phyloP scores from a whole-genome alignment of 2,888 invertebrate species.

The Cataglyphis altisquamis region DNA sequence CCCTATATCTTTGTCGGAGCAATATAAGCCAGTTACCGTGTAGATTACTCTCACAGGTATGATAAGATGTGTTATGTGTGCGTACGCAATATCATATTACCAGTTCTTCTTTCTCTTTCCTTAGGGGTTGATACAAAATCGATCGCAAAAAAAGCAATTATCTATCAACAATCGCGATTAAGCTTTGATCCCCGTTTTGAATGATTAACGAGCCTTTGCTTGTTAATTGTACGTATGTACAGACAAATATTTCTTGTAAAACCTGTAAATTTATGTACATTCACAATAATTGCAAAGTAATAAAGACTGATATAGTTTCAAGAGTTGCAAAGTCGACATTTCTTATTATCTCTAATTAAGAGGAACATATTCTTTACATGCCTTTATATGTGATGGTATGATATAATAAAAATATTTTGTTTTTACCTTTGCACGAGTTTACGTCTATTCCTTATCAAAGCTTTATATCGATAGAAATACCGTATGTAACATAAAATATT shows the following conservation, averaged over 20 bases:
- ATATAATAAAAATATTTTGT: background rate
- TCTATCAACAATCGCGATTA: background rate
- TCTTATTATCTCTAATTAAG: background rate
- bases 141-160: background rate
- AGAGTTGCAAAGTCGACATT: background rate
- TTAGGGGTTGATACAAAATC: background rate
- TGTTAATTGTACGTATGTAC: background rate
- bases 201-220: background rate
- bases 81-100: background rate
- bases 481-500: background rate
- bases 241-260: background rate
- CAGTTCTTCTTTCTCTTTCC: background rate
- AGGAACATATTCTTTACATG: background rate
- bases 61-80: background rate
- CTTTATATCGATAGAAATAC: background rate
- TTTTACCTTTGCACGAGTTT: background rate
- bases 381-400: background rate
- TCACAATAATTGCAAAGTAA: background rate
- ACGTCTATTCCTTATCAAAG: background rate
- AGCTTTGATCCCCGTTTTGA: background rate
- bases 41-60: constrained; percentile 6
- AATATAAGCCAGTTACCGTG: constrained; percentile 9
- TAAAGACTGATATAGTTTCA: background rate
- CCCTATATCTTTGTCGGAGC: background rate
- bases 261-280: background rate